Evolutionary conservation across 2,888 invertebrate genomes (phyloP).

Genomic region (Nomada fabriciana): DNA sequence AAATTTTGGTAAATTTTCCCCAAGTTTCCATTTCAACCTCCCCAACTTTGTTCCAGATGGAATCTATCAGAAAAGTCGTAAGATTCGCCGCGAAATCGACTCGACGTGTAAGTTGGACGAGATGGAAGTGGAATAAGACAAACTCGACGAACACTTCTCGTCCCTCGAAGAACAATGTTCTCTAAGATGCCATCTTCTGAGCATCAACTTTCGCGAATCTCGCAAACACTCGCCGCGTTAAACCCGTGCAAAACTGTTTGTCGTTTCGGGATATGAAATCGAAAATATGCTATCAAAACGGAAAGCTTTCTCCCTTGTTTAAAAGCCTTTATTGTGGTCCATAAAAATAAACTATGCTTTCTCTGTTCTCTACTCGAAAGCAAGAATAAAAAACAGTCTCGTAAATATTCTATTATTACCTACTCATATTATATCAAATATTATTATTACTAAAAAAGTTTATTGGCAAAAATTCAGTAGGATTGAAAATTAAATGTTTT

Average conservation of each 20-base stretch:
- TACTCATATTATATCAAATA: too few species aligned
- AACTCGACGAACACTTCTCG: constrained; percentile 24
- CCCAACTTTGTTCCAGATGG: background rate
- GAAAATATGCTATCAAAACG: background rate
- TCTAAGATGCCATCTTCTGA: constrained; percentile 17
- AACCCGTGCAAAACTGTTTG: background rate
- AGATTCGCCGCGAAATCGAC: constrained; percentile 20
- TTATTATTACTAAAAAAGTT: too few species aligned
- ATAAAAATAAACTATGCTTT: too few species aligned
- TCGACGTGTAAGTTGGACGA: constrained; percentile 20
- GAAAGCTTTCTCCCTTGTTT: background rate
- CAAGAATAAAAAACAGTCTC: too few species aligned
- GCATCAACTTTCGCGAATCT: background rate
- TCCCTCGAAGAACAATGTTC: constrained; percentile 37
- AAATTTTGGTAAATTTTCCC: background rate
- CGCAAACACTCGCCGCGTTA: background rate
- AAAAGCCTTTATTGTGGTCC: too few species aligned
- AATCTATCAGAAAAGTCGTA: constrained; percentile 27
- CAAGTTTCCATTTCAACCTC: too few species aligned
- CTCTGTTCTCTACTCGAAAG: too few species aligned
- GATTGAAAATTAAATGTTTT: too few species aligned
- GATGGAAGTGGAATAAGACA: constrained; percentile 21
- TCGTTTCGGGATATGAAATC: background rate
- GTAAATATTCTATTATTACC: too few species aligned
- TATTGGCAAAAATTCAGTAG: too few species aligned